phyloP scores from a whole-genome alignment of 2,113 vertebrate species.

The Aegypius monachus region DNA sequence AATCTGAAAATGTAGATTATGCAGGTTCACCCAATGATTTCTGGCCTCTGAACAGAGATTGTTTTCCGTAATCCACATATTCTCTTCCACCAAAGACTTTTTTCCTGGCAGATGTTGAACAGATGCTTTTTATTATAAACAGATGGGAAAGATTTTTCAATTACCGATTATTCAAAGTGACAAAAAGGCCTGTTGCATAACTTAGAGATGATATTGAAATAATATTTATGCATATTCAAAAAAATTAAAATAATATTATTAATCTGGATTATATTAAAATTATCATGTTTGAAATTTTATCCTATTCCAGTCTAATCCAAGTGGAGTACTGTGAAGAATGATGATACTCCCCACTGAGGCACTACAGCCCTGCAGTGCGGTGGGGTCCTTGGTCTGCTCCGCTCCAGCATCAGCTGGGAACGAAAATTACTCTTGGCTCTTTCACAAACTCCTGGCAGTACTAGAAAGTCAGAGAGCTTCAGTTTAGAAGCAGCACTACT shows the following conservation, averaged over 20 bases:
- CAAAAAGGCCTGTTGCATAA: conserved; percentile 34
- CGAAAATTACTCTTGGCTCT: neutral
- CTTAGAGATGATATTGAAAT: neutral
- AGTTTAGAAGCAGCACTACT: neutral
- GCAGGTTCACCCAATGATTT: neutral
- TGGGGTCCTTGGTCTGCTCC: neutral
- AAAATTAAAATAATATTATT: neutral
- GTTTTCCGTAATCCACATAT: neutral
- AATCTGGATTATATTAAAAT: neutral
- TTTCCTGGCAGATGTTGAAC: conserved; percentile 64
- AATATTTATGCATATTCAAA: conserved; percentile 8
- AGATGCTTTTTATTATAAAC: conserved; percentile 63
- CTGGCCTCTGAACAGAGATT: neutral
- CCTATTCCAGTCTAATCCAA: neutral
- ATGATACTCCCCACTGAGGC: neutral
- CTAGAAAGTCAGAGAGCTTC: neutral
- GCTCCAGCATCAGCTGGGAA: neutral
- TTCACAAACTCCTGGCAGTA: neutral
- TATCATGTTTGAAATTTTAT: neutral
- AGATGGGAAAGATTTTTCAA: conserved; percentile 54
- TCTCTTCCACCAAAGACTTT: neutral
- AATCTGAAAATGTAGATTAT: neutral
- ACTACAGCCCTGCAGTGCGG: neutral
- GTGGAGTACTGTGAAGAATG: neutral
- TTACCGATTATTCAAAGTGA: conserved; percentile 53